These are phyloP conservation scores for Amiota mariae DNA, from an alignment of 2,888 invertebrate genomes.

Conservation along the genomic window DNA sequence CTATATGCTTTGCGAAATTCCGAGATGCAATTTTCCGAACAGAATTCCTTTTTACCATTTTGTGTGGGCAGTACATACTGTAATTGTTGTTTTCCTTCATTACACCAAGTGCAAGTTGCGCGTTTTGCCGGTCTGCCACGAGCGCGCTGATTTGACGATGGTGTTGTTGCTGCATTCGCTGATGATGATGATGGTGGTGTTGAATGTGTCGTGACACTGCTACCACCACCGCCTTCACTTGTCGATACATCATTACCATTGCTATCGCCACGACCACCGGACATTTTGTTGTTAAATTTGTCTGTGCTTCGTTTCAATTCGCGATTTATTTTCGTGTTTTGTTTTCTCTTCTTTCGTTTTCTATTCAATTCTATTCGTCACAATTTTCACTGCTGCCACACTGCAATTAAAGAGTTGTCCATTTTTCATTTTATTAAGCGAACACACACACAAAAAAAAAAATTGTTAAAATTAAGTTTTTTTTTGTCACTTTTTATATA, in stretches of 20 bases:
- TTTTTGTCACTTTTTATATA: too few species aligned
- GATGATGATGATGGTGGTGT: conserved; percentile 41
- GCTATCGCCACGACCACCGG: conserved; percentile 67
- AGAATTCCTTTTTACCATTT: conserved; percentile 93
- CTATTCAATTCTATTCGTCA: conserved; percentile 1
- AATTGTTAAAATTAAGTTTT: too few species aligned
- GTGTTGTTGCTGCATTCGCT: conserved; percentile 47
- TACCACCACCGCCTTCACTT: conserved; percentile 48
- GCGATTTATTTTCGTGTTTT: conserved; percentile 28
- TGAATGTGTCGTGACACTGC: conserved; percentile 49
- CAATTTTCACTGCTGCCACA: too few species aligned
- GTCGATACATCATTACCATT: conserved; percentile 41
- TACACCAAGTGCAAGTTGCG: conserved; percentile 86
- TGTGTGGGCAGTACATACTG: conserved; percentile 88
- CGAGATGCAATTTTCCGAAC: conserved; percentile 90
- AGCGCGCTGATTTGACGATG: conserved; percentile 58
- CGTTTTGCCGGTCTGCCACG: conserved; percentile 86
- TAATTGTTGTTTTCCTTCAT: conserved; percentile 85
- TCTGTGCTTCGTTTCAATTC: conserved; percentile 17
- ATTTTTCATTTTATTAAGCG: neutral
- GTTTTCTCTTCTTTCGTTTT: conserved; percentile 18
- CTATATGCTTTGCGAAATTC: conserved; percentile 92
- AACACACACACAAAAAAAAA: too few species aligned
- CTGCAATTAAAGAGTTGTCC: neutral
- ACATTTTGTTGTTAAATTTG: conserved; percentile 52